phyloP scores from a whole-genome alignment of 2,113 vertebrate species.

The Melanotaenia duboulayi region DNA sequence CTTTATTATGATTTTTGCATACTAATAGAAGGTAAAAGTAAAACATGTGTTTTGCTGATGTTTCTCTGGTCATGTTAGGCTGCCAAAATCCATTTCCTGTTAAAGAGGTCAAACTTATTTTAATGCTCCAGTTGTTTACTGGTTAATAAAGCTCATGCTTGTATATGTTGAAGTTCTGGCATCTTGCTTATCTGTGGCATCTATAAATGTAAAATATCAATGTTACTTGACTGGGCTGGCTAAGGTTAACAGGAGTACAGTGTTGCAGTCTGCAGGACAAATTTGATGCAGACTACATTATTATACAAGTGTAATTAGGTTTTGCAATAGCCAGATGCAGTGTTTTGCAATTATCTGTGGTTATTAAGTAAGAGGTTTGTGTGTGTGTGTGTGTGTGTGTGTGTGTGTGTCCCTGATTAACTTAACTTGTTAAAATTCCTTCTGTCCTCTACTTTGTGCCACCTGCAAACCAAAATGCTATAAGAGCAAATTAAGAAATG shows the following conservation, averaged over 20 bases:
- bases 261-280: slow-evolving; percentile 23
- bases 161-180: too few species aligned
- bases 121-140: neutral
- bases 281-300: neutral
- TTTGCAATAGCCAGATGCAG: neutral
- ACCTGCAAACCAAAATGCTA: slow-evolving; percentile 25
- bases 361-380: too few species aligned
- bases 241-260: slow-evolving; percentile 23
- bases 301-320: neutral
- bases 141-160: neutral
- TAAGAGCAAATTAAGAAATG: slow-evolving; percentile 20
- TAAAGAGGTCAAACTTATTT: neutral
- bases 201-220: neutral
- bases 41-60: neutral
- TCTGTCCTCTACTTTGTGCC: neutral
- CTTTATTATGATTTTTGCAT: too few species aligned
- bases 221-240: neutral
- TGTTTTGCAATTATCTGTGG: too few species aligned
- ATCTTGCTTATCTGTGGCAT: neutral
- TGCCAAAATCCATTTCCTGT: neutral
- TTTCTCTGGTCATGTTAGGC: neutral
- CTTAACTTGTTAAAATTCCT: slow-evolving; percentile 20
- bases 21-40: neutral
- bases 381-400: neutral
- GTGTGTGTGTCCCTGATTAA: neutral